Base-by-base conservation (phyloP, 2,797 vertebrate species). In the Enteromius afrohamiltoni region DNA sequence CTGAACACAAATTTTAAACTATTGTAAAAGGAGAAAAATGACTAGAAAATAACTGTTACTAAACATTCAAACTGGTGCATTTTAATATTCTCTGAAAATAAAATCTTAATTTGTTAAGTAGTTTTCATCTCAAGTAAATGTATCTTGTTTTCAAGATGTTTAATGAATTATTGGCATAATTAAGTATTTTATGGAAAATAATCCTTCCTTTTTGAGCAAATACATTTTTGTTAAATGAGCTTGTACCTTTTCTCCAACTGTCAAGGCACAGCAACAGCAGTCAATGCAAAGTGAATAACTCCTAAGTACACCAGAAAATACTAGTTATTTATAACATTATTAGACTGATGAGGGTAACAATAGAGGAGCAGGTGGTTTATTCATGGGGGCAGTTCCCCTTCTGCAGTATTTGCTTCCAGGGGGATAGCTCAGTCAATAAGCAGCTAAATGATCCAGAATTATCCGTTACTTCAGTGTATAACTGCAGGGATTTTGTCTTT, bases 281-380 rank as follows among this genome's bases (percentile, higher is more conserved):
- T 79, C 62, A 82, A 68, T 51, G 60, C 60, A 79, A 69, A 80
- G 47, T 88, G 77, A 88, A 88, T 69, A 42, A 29, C 53, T 58
- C 69, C 49, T 86, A 86, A 88, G 90, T 88, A 69, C 87, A 89
- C 85, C 40, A 87, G 83, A 88, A 84, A 88, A 86, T 76, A 19
- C 68, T 58, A 75, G 21, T 80, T 83, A 82, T 86, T 87, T 84
- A 60, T 85, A 79, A 80, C 78, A 58, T 31, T 76, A 79, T 60
- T 75, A 69, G 62, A 74, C 40, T 86, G 86, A 77, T 3, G 45
- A 60, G 87, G 75, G 80, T 85, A 88, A 88, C 77, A 79, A 82
- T 60, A 75, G 65, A 76, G 74, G 75, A 42, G 77, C 86, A 88
- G 84, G 67, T 84, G 82, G 88, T 91, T 85, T 67, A 55, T 80